A percentile compares a stretch with the other conserved stretches of the same genome.
Evolutionary conservation across 2,888 invertebrate species (phyloP).

Genomic region (Dryobota labecula): DNA sequence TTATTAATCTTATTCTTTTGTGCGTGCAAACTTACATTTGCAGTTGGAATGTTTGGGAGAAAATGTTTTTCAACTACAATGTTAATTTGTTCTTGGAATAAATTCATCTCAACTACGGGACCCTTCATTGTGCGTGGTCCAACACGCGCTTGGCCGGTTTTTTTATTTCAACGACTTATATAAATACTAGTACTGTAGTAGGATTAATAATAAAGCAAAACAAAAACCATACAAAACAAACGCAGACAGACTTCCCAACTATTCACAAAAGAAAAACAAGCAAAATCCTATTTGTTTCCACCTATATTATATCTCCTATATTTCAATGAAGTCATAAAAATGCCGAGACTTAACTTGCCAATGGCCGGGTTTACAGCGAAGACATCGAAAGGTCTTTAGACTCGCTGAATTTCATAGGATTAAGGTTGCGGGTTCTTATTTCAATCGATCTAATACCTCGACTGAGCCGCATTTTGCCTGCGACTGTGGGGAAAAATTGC

Average conservation of each 20-base stretch:
- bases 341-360: conserved; percentile 82
- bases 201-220: not conserved
- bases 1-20: too few relatives aligned
- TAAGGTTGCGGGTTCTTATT: conserved; percentile 78
- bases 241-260: conserved; percentile 7
- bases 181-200: not conserved
- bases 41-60: too few relatives aligned
- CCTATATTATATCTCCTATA: conserved; percentile 54
- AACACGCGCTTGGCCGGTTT: too few relatives aligned
- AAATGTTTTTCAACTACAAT: too few relatives aligned
- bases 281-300: conserved; percentile 49
- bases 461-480: conserved; percentile 54
- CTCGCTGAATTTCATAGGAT: conserved; percentile 81
- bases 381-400: conserved; percentile 85
- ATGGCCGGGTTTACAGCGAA: conserved; percentile 81
- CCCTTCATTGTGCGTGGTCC: too few relatives aligned
- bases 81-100: too few relatives aligned
- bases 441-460: conserved; percentile 76
- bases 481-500: conserved; percentile 37
- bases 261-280: conserved; percentile 36
- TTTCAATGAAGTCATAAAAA: conserved; percentile 83
- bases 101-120: too few relatives aligned
- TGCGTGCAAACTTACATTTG: too few relatives aligned
- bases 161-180: not conserved
- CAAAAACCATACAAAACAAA: conserved; percentile 8